A percentile compares a stretch with the other conserved stretches of the same genome.
Conservation (phyloP, 2,113 vertebrate genomes). For the Dicentrarchus labrax region DNA sequence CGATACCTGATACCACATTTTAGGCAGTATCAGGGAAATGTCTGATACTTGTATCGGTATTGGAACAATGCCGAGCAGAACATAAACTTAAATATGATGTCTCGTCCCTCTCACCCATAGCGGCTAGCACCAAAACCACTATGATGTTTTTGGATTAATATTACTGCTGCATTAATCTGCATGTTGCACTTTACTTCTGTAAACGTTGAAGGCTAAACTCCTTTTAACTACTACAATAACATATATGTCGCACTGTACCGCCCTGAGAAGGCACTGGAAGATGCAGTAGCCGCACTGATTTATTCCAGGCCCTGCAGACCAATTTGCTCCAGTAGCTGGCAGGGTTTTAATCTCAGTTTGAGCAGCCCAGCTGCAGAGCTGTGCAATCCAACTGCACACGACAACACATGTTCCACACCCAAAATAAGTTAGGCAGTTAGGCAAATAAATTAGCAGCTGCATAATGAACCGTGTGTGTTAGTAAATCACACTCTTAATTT, state of each 20-base stretch:
- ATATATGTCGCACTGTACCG: too few relatives aligned
- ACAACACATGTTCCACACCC: background rate
- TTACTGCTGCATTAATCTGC: too few relatives aligned
- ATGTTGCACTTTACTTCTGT: too few relatives aligned
- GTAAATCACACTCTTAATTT: conserved; percentile 30
- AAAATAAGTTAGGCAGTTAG: conserved; percentile 4
- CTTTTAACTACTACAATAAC: background rate
- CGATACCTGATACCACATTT: too few relatives aligned
- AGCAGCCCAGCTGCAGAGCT: conserved; percentile 25
- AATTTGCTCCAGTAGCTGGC: conserved; percentile 26
- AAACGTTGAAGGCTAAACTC: too few relatives aligned
- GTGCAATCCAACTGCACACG: conserved; percentile 5
- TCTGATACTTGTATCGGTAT: too few relatives aligned
- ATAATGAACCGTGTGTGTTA: conserved; percentile 18
- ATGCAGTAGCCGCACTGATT: conserved; percentile 6
- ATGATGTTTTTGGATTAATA: too few relatives aligned
- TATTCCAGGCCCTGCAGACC: conserved; percentile 30
- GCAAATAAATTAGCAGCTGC: conserved; percentile 24
- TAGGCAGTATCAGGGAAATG: too few relatives aligned
- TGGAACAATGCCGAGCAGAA: too few relatives aligned
- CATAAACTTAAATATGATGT: too few relatives aligned
- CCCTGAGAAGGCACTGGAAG: background rate
- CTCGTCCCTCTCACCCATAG: too few relatives aligned
- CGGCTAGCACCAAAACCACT: too few relatives aligned
- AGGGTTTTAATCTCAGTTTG: conserved; percentile 30